Conservation (phyloP, 2,888 invertebrate genomes). For the Sminthurinus aureus region DNA sequence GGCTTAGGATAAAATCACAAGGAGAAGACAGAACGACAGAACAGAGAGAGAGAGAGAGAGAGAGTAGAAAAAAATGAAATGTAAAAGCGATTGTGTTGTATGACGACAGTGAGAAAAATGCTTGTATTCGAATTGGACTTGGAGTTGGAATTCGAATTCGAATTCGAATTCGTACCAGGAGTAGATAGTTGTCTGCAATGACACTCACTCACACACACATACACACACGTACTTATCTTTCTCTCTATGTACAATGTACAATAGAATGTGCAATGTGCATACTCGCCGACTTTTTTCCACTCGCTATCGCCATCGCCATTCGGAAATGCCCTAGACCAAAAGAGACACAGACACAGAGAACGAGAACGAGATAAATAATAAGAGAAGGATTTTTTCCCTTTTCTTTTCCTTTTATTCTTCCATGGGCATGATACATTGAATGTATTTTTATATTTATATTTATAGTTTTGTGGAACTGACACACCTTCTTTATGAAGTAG, state of each 20-base stretch:
- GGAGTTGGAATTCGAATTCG: too few relatives aligned
- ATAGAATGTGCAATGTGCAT: too few relatives aligned
- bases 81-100: neutral
- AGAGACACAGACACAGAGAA: too few relatives aligned
- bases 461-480: neutral
- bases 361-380: too few relatives aligned
- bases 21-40: too few relatives aligned
- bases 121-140: too few relatives aligned
- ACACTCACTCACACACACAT: neutral
- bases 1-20: neutral
- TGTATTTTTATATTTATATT: too few relatives aligned
- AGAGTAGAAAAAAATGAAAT: neutral
- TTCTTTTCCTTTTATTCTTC: neutral
- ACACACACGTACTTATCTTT: neutral
- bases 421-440: neutral
- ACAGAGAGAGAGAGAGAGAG: neutral
- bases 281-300: neutral
- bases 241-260: too few relatives aligned
- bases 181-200: neutral
- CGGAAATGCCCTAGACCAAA: too few relatives aligned
- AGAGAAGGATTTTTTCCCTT: neutral
- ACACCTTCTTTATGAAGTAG: constrained; percentile 15
- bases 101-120: neutral
- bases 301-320: neutral
- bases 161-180: too few relatives aligned